These are phyloP conservation scores for Phenganax subtilis DNA, from an alignment of 92 coral and sea anemone genomes.

Conservation along the genomic window DNA sequence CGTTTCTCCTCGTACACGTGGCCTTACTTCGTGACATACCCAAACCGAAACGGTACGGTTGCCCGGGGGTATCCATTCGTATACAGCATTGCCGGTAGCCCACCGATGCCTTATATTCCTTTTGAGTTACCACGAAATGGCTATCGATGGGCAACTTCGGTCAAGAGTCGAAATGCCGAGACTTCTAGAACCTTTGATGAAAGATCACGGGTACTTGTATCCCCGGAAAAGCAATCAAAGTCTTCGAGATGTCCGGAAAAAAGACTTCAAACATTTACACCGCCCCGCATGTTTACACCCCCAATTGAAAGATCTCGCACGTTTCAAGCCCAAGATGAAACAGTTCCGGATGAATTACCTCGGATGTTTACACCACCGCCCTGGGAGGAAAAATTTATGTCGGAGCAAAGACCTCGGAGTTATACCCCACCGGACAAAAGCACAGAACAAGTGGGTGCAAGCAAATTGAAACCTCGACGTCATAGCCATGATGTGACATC, in stretches of 20 bases:
- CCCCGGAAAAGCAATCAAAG: not conserved
- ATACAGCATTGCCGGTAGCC: not conserved
- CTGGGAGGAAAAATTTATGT: not conserved
- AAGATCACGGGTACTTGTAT: not conserved
- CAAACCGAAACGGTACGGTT: not conserved
- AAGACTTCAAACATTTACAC: not conserved
- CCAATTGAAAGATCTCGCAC: not conserved
- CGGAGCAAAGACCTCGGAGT: not conserved
- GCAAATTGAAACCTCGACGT: too few species aligned
- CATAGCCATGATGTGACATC: too few species aligned
- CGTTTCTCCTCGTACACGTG: not conserved
- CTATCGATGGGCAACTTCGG: not conserved
- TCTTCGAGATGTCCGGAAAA: not conserved
- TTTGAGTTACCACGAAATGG: not conserved
- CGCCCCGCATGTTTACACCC: not conserved
- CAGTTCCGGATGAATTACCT: not conserved
- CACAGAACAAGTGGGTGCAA: too few species aligned
- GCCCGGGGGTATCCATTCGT: conserved; percentile 10
- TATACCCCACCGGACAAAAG: not conserved
- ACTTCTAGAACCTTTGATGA: not conserved
- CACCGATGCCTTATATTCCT: not conserved
- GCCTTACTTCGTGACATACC: conserved; percentile 5
- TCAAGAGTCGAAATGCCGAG: not conserved
- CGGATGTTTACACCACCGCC: not conserved
- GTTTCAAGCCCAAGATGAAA: not conserved